Percentiles rank a stretch among this genome's conserved stretches.
These are phyloP conservation scores for Chromis chromis DNA, from an alignment of 2,797 vertebrate species.

Conservation along the genomic window DNA sequence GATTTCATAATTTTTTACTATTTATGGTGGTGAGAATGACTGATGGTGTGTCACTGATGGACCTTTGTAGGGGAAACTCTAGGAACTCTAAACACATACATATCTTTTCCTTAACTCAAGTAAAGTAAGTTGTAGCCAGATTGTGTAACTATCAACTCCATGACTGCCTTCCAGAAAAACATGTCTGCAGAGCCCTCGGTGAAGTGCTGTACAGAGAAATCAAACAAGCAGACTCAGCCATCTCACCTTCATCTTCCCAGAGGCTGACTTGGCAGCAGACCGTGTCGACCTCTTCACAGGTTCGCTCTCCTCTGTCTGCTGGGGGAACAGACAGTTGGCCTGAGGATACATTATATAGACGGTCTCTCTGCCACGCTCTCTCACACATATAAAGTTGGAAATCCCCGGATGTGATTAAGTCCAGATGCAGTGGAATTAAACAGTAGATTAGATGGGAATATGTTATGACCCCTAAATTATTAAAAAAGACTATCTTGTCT, in stretches of 20 bases:
- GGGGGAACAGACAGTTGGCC: conserved; percentile 52
- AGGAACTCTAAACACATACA: background rate
- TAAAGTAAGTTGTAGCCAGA: conserved; percentile 26
- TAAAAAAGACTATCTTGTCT: conserved; percentile 27
- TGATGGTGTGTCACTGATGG: no score
- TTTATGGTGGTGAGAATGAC: background rate
- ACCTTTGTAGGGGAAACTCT: background rate
- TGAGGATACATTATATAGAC: conserved; percentile 50
- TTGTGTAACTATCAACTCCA: conserved; percentile 24
- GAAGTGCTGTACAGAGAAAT: conserved; percentile 60
- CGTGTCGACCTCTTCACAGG: conserved; percentile 79
- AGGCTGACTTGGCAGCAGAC: conserved; percentile 77
- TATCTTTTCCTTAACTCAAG: background rate
- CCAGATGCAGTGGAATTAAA: conserved; percentile 66
- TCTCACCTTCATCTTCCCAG: conserved; percentile 85
- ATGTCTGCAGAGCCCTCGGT: conserved; percentile 26
- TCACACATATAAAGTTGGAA: conserved; percentile 11
- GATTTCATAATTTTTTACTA: background rate
- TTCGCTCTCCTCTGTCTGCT: conserved; percentile 72
- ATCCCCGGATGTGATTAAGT: conserved; percentile 44
- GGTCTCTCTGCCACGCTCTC: conserved; percentile 4
- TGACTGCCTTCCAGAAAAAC: conserved; percentile 28
- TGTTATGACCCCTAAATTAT: conserved; percentile 61
- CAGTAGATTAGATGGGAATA: conserved; percentile 57
- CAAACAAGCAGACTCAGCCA: conserved; percentile 46